Base-by-base conservation (phyloP, 2,113 vertebrate genomes). In the Accipiter cooperii region DNA sequence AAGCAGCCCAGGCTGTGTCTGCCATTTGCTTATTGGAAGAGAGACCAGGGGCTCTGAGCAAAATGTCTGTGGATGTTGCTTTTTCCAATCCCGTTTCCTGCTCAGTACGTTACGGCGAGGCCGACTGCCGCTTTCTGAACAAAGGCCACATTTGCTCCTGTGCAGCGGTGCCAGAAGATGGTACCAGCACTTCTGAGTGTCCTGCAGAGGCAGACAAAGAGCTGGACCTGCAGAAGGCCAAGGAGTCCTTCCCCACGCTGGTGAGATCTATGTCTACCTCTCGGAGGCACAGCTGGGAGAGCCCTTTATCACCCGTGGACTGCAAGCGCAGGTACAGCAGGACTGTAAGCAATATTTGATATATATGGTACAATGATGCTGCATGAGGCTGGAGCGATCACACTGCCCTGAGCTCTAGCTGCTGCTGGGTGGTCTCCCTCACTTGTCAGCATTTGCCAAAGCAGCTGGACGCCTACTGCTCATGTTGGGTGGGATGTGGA, bases 241-340 rank as follows among this genome's bases (percentile, higher is more conserved):
- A 98, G 46, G 98, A 98, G 7, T 97, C 96, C 65, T 98, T 99
- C 51, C 99, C 98, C n/a, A 97, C 97, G 0, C 89, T 98, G 29
- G 98, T 98, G 29, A 97, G 98, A 63, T 98, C 99, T 4, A 98
- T 98, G 98, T 98, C 98, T 16, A 98, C 97, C 4, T 98, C 98
- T 5, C 98, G 98, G 29, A 98, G 99, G 83, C 98, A 98, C 98
- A 99, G 99, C 98, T 99, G 98, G 99, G 99, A 98, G 24, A 97
- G 98, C 52, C 98, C 99, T 0, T 8, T 98, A 58, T 99, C 99
- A 18, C 99, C 99, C 2, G 84, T 98, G 2, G 98, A 97, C 65
- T 90, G 97, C 90, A 97, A 97, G 46, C 98, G 97, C 96, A 99
- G 99, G 99, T 99, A 97, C 18, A 3, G 46, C 7, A 1, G 81